phyloP scores from a whole-genome alignment of 2,113 vertebrate species.

The Henicopernis longicauda region DNA sequence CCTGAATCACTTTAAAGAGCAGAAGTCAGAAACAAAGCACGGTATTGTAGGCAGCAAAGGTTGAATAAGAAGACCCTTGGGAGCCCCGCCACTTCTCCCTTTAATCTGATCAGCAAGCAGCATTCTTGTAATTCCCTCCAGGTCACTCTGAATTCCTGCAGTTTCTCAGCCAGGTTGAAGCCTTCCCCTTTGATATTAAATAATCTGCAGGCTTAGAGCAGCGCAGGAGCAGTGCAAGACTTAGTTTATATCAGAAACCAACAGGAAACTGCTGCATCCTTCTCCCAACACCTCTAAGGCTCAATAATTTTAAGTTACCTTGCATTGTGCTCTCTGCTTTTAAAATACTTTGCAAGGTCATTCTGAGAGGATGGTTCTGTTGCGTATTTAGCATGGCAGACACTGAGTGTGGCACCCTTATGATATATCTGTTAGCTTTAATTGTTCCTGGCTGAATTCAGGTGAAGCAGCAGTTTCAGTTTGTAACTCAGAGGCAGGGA shows the following conservation, averaged over 20 bases:
- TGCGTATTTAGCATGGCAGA: neutral
- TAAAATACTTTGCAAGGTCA: neutral
- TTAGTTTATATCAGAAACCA: conserved; percentile 18
- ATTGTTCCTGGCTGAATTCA: neutral
- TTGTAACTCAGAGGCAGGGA: neutral
- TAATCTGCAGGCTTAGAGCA: conserved; percentile 34
- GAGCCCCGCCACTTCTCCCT: conserved; percentile 51
- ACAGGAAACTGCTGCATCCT: neutral
- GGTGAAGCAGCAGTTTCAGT: neutral
- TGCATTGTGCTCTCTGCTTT: neutral
- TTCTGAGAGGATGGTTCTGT: neutral
- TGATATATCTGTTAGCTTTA: neutral
- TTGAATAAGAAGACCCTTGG: conserved; percentile 64
- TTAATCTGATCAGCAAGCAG: conserved; percentile 64
- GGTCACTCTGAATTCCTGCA: conserved; percentile 63
- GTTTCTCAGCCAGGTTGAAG: conserved; percentile 65
- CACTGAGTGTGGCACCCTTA: neutral
- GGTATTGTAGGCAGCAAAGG: conserved; percentile 34
- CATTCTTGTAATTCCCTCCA: conserved; percentile 66
- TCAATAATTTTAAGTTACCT: neutral
- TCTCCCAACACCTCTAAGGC: neutral
- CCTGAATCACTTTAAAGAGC: conserved; percentile 32
- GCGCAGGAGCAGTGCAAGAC: neutral
- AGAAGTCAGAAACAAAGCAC: conserved; percentile 52
- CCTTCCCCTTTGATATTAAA: conserved; percentile 51